Evolutionary conservation across 2,797 vertebrate genomes (phyloP).

Genomic region (Hemibagrus guttatus): DNA sequence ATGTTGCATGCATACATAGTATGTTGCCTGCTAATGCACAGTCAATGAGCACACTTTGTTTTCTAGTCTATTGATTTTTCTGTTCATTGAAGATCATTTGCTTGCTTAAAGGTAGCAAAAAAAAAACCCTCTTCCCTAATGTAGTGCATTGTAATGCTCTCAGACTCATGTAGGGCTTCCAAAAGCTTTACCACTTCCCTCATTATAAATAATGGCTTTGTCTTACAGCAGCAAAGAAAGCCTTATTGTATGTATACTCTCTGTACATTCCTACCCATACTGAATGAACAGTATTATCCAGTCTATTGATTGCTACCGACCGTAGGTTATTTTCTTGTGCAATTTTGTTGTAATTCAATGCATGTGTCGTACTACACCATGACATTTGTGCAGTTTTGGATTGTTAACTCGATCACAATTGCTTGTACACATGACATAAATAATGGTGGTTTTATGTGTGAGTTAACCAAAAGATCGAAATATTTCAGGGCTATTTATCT

Average conservation of each 20-base stretch:
- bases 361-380: background rate
- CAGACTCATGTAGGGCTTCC: background rate
- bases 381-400: background rate
- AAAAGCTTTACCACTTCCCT: background rate
- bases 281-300: background rate
- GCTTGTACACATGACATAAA: background rate
- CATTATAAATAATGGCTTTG: slow-evolving; percentile 14
- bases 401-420: background rate
- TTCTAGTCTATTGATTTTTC: slow-evolving; percentile 16
- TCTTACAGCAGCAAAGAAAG: background rate
- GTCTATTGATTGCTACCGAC: background rate
- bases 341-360: background rate
- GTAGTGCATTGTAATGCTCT: slow-evolving; percentile 18
- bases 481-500: background rate
- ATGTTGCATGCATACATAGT: background rate
- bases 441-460: background rate
- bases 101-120: slow-evolving; percentile 9
- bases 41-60: slow-evolving; percentile 4
- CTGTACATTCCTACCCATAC: background rate
- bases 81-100: slow-evolving; percentile 18
- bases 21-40: background rate
- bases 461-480: background rate
- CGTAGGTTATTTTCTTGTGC: background rate
- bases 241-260: background rate
- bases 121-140: background rate